Evolutionary conservation across 2,888 invertebrate species (phyloP).

Genomic region (Mythimna ferrago): DNA sequence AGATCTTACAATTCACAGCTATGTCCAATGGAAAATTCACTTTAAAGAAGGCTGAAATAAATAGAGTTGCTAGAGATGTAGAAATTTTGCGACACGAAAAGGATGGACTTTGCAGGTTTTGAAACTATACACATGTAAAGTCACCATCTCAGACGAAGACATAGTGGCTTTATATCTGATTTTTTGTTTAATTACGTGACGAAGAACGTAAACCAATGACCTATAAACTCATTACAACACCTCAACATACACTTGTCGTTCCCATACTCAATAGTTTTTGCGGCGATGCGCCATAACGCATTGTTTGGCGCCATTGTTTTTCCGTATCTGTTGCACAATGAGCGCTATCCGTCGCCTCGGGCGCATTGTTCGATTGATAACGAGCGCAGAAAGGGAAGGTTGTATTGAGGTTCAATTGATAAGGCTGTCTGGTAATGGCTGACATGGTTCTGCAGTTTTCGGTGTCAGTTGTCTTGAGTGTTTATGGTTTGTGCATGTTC

Average conservation of each 20-base stretch:
- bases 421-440: constrained; percentile 9
- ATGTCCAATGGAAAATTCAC: too few species aligned
- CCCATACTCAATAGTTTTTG: constrained; percentile 59
- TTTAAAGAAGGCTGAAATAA: too few species aligned
- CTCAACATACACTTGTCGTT: constrained; percentile 47
- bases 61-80: too few species aligned
- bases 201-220: constrained; percentile 25
- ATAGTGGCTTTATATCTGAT: too few species aligned
- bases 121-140: too few species aligned
- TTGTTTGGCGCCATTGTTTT: constrained; percentile 67
- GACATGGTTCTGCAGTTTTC: constrained; percentile 2
- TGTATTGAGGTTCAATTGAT: constrained; percentile 21
- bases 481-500: neutral
- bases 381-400: constrained; percentile 50
- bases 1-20: too few species aligned
- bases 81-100: too few species aligned
- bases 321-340: constrained; percentile 74
- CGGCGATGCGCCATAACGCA: constrained; percentile 46
- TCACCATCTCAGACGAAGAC: neutral
- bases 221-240: constrained; percentile 28
- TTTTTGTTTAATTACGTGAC: neutral
- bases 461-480: neutral
- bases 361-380: constrained; percentile 67
- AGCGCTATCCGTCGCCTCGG: constrained; percentile 59
- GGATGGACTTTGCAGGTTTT: too few species aligned